Conservation (phyloP, 2,113 vertebrate genomes). For the Actinemys pallida region DNA sequence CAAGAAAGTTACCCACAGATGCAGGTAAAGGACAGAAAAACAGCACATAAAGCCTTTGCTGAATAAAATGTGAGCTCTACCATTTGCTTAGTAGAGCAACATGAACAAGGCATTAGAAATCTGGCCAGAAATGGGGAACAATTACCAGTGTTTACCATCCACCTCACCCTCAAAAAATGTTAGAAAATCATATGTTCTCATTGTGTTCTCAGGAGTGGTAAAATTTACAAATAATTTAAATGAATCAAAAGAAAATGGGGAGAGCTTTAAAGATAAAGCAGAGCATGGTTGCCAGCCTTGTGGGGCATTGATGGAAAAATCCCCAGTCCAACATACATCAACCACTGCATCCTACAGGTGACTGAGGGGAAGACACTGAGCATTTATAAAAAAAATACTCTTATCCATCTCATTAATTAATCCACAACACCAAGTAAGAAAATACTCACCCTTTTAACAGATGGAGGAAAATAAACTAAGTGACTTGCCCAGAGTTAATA, state of each 20-base stretch:
- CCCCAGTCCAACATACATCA: too few species aligned
- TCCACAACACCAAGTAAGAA: neutral
- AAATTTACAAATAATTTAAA: too few species aligned
- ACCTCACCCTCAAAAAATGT: rapidly evolving
- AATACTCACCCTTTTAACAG: neutral
- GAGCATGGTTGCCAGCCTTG: too few species aligned
- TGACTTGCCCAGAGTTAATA: neutral
- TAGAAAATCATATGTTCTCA: too few species aligned
- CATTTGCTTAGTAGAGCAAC: conserved; percentile 1
- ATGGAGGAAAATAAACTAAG: neutral
- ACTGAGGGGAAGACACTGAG: too few species aligned
- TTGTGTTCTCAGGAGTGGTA: too few species aligned
- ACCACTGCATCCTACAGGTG: too few species aligned
- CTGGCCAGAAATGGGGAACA: neutral
- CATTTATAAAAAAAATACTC: too few species aligned
- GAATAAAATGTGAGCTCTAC: conserved; percentile 32
- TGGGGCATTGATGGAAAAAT: too few species aligned
- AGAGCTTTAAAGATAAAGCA: too few species aligned
- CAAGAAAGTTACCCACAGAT: neutral
- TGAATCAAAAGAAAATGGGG: too few species aligned
- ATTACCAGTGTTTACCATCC: neutral
- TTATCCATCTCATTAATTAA: too few species aligned
- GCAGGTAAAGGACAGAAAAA: conserved; percentile 42
- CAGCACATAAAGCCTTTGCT: conserved; percentile 30
- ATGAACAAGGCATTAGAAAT: neutral